A percentile compares a stretch with the other conserved stretches of the same genome.
phyloP scores from a whole-genome alignment of 2,888 invertebrate genomes.

The Drosophila emarginata region DNA sequence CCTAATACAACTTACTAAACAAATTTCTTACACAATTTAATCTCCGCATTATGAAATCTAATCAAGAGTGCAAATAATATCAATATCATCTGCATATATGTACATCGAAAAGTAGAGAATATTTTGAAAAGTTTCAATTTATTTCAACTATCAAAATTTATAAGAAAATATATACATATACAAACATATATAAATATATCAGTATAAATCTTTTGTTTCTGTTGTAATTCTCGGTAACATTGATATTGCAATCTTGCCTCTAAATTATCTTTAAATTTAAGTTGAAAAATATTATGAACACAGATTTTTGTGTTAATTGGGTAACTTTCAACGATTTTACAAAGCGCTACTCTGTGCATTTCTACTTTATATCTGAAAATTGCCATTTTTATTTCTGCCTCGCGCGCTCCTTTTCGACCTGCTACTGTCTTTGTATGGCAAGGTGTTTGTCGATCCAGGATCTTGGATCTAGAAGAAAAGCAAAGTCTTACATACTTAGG shows the following conservation, averaged over 20 bases:
- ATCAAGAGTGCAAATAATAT: not conserved
- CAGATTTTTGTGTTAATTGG: too few relatives aligned
- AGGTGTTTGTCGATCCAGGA: not conserved
- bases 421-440: not conserved
- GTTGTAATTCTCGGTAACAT: too few relatives aligned
- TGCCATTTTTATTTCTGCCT: not conserved
- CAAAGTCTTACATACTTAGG: not conserved
- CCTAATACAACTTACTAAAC: too few relatives aligned
- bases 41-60: not conserved
- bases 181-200: too few relatives aligned
- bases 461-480: not conserved
- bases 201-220: too few relatives aligned
- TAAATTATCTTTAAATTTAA: too few relatives aligned
- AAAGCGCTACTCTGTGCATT: too few relatives aligned
- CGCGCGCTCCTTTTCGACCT: slow-evolving; percentile 1
- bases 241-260: too few relatives aligned
- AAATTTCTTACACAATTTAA: not conserved
- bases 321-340: too few relatives aligned
- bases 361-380: not conserved
- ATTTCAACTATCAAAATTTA: too few relatives aligned
- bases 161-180: too few relatives aligned
- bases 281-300: too few relatives aligned
- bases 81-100: not conserved
- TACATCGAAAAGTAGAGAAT: not conserved
- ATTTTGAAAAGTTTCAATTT: not conserved